Base-by-base conservation (phyloP, 2,113 vertebrate genomes). In the Chelonoidis abingdonii region DNA sequence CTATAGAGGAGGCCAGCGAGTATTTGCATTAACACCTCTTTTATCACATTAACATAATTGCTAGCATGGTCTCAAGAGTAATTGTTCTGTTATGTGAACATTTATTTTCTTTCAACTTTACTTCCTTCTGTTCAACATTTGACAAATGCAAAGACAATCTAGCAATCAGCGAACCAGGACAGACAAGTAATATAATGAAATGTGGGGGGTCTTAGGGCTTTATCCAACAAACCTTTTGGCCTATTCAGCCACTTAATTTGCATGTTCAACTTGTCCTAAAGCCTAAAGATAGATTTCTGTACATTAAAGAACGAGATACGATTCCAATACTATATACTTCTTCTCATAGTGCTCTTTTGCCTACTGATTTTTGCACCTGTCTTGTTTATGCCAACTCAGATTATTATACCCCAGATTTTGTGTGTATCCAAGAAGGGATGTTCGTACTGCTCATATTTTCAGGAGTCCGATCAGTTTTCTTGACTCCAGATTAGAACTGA, bases 391-490 rank as follows among this genome's bases (percentile, higher is more conserved):
- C 93, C 96, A 97, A 57, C 35, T 79, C 75, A 91, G 81, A 57
- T 82, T 95, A 94, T 96, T 96, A 95, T 65, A 93, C 62, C 10
- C 81, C 50, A 95, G 85, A 94, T 95, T 86, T 92, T 88, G 89
- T 47, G 65, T 47, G 41, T 52, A 83, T 95, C 83, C 96, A 96
- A 92, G 85, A 84, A 93, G 90, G 94, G 57, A 83, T 89, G 95
- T 94, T 97, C 94, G 92, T 95, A 97, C 72, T 93, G 50, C 79
- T 95, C 57, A 27, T 57, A 95, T 87, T 95, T 95, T 96, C 92
- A 95, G 87, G 91, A 95, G 81, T 90, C 57, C 94, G 89, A 95
- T 91, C 93, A 89, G 72, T 89, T 95, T 97, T 95, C 92, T 94
- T 95, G 92, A 95, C 38, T 9, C 19, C 47, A 87, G 82, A 78